Evolutionary conservation across 2,888 invertebrate species (phyloP).

Genomic region (Dynastes grantii): DNA sequence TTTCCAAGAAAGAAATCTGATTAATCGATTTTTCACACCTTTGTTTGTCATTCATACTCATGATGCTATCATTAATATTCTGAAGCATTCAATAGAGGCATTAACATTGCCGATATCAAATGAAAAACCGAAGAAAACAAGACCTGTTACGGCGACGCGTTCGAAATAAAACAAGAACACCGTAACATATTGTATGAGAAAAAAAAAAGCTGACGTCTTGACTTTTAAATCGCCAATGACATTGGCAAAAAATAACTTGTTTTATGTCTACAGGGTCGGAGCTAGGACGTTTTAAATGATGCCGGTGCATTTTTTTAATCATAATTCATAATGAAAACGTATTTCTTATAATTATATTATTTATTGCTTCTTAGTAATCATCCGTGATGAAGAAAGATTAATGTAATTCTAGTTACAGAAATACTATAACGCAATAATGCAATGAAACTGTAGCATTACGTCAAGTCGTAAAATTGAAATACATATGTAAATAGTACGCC

Average conservation of each 20-base stretch:
- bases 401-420: neutral
- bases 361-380: too few relatives aligned
- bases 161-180: conserved; percentile 18
- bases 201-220: conserved; percentile 35
- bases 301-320: neutral
- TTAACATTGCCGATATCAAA: neutral
- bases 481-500: too few relatives aligned
- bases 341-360: too few relatives aligned
- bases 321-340: too few relatives aligned
- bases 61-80: neutral
- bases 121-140: conserved; percentile 9
- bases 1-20: conserved; percentile 11
- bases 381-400: too few relatives aligned
- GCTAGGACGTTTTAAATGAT: neutral
- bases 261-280: conserved; percentile 30
- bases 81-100: neutral
- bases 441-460: neutral
- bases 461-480: neutral
- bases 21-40: neutral
- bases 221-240: conserved; percentile 45
- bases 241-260: conserved; percentile 47
- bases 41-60: neutral
- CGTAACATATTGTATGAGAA: neutral
- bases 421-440: neutral
- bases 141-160: neutral